A percentile compares a stretch with the other conserved stretches of the same genome.
phyloP scores from a whole-genome alignment of 2,888 invertebrate genomes.

The Halictus quadricinctus region DNA sequence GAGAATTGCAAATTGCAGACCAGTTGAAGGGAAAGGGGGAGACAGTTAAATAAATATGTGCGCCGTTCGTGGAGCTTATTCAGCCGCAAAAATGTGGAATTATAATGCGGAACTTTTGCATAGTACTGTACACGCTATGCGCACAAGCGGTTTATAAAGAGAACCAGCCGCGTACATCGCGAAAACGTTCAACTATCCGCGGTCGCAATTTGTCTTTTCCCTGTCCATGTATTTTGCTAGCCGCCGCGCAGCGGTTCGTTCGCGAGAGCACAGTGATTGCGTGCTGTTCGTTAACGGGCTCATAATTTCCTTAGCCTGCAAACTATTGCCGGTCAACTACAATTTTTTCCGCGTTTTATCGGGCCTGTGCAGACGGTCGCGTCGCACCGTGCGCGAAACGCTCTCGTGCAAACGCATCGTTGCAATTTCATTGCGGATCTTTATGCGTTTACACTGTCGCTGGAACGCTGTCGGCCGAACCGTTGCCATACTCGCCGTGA shows the following conservation, averaged over 20 bases:
- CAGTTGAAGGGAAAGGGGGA: too few species aligned
- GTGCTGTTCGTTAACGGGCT: conserved; percentile 1
- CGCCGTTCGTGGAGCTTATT: too few species aligned
- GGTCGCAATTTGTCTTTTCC: conserved; percentile 15
- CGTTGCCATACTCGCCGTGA: neutral
- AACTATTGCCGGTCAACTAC: neutral
- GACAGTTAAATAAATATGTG: too few species aligned
- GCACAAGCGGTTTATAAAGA: conserved; percentile 25
- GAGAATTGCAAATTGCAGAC: too few species aligned
- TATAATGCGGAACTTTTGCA: neutral
- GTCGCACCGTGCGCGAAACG: neutral
- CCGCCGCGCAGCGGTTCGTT: neutral
- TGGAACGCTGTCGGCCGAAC: neutral
- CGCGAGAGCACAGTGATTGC: neutral
- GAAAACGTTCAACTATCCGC: conserved; percentile 10
- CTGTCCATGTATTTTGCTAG: conserved; percentile 8
- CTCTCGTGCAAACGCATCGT: neutral
- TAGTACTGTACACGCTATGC: neutral
- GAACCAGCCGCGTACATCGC: neutral
- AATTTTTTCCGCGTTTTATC: conserved; percentile 3
- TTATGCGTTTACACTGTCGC: neutral
- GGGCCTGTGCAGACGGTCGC: neutral
- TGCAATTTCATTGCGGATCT: conserved; percentile 1
- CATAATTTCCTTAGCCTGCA: conserved; percentile 13
- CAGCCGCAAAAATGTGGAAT: too few species aligned